Percentiles rank a stretch among this genome's conserved stretches.
These are phyloP conservation scores for Enteromius paludinosus DNA, from an alignment of 2,797 vertebrate species.

Conservation along the genomic window DNA sequence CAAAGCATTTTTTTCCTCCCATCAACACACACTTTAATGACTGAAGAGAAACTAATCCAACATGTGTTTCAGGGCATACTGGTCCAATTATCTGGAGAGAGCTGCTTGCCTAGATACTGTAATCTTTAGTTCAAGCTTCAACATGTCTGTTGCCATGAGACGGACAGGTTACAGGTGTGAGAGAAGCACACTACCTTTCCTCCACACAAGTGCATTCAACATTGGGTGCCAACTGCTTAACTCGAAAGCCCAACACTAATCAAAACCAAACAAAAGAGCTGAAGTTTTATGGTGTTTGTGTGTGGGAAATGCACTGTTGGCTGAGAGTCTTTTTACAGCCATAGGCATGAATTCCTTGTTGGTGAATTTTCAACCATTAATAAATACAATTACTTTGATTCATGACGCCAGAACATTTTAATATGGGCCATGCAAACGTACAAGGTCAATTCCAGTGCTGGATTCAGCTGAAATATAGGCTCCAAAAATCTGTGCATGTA, in stretches of 20 bases:
- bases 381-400: not conserved
- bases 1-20: not conserved
- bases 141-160: constrained; percentile 39
- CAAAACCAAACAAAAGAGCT: not conserved
- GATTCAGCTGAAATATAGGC: not conserved
- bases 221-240: not conserved
- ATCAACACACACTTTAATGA: not conserved
- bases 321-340: not conserved
- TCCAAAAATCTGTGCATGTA: not conserved
- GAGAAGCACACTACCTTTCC: not conserved
- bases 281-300: not conserved
- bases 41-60: constrained; percentile 16
- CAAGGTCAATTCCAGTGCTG: not conserved
- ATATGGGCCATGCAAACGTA: not conserved
- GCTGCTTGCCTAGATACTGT: constrained; percentile 24
- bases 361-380: not conserved
- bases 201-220: constrained; percentile 23
- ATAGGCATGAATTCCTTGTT: not conserved
- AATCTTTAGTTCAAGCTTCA: constrained; percentile 5
- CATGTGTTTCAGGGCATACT: constrained; percentile 39
- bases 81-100: constrained; percentile 14
- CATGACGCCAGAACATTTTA: not conserved
- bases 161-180: constrained; percentile 24
- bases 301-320: not conserved
- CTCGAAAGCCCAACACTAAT: not conserved